Conservation (phyloP, 1,140 invertebrate species). For the Drosophila lacertosa region DNA sequence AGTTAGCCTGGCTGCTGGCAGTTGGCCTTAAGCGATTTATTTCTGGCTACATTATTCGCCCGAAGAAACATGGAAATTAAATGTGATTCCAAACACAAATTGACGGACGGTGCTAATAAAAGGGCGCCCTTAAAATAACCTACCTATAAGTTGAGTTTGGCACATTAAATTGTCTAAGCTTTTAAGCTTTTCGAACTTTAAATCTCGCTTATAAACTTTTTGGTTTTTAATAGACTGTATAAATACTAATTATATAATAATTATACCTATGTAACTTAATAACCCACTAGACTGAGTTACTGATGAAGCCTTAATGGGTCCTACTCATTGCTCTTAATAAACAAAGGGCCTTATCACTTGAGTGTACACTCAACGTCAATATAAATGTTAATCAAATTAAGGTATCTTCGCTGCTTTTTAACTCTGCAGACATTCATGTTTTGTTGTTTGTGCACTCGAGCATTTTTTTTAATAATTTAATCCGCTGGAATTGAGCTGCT, state of each 20-base stretch:
- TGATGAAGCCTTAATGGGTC: not conserved
- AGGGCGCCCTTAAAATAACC: not conserved
- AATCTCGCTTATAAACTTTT: too few relatives aligned
- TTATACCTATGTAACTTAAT: too few relatives aligned
- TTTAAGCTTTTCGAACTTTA: not conserved
- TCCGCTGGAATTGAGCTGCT: constrained; percentile 77
- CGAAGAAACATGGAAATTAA: constrained; percentile 52
- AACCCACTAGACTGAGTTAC: not conserved
- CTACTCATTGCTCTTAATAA: constrained; percentile 15
- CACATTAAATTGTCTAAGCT: not conserved
- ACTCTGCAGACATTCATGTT: constrained; percentile 38
- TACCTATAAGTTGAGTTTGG: not conserved
- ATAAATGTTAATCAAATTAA: constrained; percentile 80
- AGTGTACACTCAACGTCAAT: constrained; percentile 43
- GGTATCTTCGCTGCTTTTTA: constrained; percentile 55
- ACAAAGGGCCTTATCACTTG: constrained; percentile 1
- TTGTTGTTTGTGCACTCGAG: constrained; percentile 46
- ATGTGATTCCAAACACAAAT: constrained; percentile 50
- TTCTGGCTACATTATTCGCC: constrained; percentile 32
- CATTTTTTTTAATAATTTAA: constrained; percentile 78
- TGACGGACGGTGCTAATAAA: constrained; percentile 46
- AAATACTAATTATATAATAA: too few relatives aligned
- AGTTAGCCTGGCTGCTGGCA: constrained; percentile 45
- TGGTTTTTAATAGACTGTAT: too few relatives aligned
- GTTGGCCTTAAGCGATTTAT: constrained; percentile 63